phyloP scores from a whole-genome alignment of 2,797 vertebrate genomes.

The Eutrigla gurnardus region DNA sequence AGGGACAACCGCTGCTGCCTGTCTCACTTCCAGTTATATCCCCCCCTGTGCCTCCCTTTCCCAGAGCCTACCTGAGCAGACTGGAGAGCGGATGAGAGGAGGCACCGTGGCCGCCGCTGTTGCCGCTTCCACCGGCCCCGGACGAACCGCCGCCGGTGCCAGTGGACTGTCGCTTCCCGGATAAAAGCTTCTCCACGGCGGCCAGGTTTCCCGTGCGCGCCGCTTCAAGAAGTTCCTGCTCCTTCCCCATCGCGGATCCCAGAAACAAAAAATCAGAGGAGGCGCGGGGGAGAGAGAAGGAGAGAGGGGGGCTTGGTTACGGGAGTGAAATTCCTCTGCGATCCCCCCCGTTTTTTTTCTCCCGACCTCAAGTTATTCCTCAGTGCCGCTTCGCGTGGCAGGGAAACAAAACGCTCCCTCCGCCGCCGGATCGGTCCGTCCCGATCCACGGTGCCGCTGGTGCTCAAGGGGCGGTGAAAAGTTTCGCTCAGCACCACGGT shows the following conservation, averaged over 20 bases:
- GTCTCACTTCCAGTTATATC: neutral
- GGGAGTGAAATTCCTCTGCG: conserved; percentile 70
- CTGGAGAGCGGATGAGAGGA: conserved; percentile 92
- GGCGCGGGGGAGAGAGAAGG: conserved; percentile 65
- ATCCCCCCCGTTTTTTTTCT: conserved; percentile 31
- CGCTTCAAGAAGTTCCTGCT: conserved; percentile 98
- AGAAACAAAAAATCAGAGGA: conserved; percentile 47
- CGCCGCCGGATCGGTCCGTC: conserved; percentile 59
- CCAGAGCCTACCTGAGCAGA: conserved; percentile 89
- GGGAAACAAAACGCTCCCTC: conserved; percentile 56
- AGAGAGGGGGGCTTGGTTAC: conserved; percentile 38
- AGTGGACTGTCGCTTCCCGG: conserved; percentile 91
- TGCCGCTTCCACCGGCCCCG: conserved; percentile 79
- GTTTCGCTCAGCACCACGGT: conserved; percentile 74
- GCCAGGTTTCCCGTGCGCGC: conserved; percentile 95
- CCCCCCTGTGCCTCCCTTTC: conserved; percentile 1
- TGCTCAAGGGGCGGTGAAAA: conserved; percentile 65
- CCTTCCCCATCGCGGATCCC: conserved; percentile 92
- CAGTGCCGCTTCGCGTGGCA: conserved; percentile 8
- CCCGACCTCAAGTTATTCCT: conserved; percentile 63
- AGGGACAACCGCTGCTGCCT: neutral
- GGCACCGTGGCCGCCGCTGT: conserved; percentile 84
- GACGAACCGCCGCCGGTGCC: conserved; percentile 83
- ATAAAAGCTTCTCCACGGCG: conserved; percentile 95
- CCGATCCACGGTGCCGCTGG: conserved; percentile 65